Percentiles rank a stretch among this genome's conserved stretches.
These are phyloP conservation scores for Gnatocerus cornutus DNA, from an alignment of 2,888 invertebrate species.

Conservation along the genomic window DNA sequence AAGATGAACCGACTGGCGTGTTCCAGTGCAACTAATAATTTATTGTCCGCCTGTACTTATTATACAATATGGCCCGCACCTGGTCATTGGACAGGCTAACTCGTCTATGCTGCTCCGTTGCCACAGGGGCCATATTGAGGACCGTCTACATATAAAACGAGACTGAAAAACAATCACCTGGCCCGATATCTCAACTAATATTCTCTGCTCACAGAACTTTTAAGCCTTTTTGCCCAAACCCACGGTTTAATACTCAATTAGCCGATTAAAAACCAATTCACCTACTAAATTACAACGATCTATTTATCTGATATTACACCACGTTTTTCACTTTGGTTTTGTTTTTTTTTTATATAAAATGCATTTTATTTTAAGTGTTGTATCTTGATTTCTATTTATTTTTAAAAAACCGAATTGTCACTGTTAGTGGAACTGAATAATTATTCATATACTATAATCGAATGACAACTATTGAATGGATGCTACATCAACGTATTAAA, in stretches of 20 bases:
- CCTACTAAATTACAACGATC: too few relatives aligned
- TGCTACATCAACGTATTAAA: slow-evolving; percentile 56
- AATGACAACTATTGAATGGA: slow-evolving; percentile 47
- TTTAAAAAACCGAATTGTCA: too few relatives aligned
- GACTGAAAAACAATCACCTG: slow-evolving; percentile 47
- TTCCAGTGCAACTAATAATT: slow-evolving; percentile 59
- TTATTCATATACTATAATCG: slow-evolving; percentile 53
- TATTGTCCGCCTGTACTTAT: slow-evolving; percentile 62
- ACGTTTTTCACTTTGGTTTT: too few relatives aligned
- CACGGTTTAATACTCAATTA: too few relatives aligned
- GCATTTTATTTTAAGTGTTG: too few relatives aligned
- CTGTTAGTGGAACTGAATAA: slow-evolving; percentile 18
- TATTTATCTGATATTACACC: too few relatives aligned
- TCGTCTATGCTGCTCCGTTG: slow-evolving; percentile 56
- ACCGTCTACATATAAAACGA: slow-evolving; percentile 47
- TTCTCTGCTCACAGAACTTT: background rate
- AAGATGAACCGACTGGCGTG: slow-evolving; percentile 57
- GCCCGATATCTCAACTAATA: slow-evolving; percentile 44
- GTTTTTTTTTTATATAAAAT: too few relatives aligned
- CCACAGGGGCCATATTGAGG: slow-evolving; percentile 60
- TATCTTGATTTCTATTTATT: too few relatives aligned
- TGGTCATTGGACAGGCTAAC: slow-evolving; percentile 61
- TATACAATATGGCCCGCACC: slow-evolving; percentile 64
- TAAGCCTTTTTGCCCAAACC: too few relatives aligned
- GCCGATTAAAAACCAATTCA: too few relatives aligned